Conservation (phyloP, 2,888 invertebrate species). For the Tenodera sinensis region DNA sequence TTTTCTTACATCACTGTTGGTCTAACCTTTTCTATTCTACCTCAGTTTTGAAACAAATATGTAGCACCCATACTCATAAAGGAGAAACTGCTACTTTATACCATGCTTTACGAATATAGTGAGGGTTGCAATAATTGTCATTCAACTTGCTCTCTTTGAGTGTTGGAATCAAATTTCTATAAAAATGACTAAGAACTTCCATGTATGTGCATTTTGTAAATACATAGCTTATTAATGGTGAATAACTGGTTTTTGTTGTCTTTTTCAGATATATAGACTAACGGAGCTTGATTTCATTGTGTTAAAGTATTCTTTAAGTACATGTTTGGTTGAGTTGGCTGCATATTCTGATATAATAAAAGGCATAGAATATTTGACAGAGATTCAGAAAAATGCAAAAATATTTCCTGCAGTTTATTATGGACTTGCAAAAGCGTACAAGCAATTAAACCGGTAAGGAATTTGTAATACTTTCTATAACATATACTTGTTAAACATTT, state of each 20-base stretch:
- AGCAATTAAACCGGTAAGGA: slow-evolving; percentile 26
- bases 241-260: neutral
- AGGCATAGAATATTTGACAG: slow-evolving; percentile 6
- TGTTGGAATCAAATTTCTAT: too few species aligned
- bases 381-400: slow-evolving; percentile 9
- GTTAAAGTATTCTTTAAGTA: slow-evolving; percentile 9
- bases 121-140: too few species aligned
- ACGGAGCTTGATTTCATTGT: slow-evolving; percentile 10
- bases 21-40: too few species aligned
- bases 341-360: slow-evolving; percentile 15
- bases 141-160: too few species aligned
- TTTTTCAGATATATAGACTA: neutral
- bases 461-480: too few species aligned
- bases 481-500: too few species aligned
- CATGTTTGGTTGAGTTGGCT: neutral
- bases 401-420: slow-evolving; percentile 26
- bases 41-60: too few species aligned
- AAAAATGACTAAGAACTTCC: too few species aligned
- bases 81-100: too few species aligned
- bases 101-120: too few species aligned
- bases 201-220: neutral
- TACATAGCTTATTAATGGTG: neutral
- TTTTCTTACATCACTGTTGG: too few species aligned
- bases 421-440: slow-evolving; percentile 19
- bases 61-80: too few species aligned